Conservation (phyloP, 1,140 invertebrate species). For the Bombus impatiens region DNA sequence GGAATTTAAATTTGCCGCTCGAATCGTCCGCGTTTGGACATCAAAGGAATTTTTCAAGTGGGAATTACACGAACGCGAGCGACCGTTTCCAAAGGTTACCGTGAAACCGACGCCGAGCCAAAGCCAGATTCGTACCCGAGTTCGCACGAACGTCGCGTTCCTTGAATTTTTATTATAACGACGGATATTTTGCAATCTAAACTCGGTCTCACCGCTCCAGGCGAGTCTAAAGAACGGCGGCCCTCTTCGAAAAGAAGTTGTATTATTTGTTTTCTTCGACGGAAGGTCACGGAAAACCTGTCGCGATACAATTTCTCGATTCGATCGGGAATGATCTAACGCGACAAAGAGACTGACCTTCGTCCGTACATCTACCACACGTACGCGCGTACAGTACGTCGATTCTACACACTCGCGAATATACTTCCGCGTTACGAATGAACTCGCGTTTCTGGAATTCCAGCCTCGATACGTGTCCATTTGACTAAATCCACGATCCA, state of each 20-base stretch:
- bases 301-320: neutral
- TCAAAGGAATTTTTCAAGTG: conserved; percentile 27
- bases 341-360: conserved; percentile 11
- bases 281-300: neutral
- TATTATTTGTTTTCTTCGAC: neutral
- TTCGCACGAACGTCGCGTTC: conserved; percentile 27
- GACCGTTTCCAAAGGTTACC: conserved; percentile 34
- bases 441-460: conserved; percentile 34
- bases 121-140: neutral
- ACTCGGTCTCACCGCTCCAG: neutral
- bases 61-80: conserved; percentile 21
- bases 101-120: neutral
- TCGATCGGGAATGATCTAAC: conserved; percentile 9
- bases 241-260: neutral
- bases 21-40: conserved; percentile 46
- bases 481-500: conserved; percentile 50
- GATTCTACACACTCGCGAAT: neutral
- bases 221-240: neutral
- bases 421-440: conserved; percentile 37
- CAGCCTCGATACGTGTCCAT: conserved; percentile 41
- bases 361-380: neutral
- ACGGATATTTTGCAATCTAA: neutral
- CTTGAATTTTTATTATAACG: conserved; percentile 10
- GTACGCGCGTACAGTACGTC: neutral
- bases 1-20: conserved; percentile 74